A percentile compares a stretch with the other conserved stretches of the same genome.
Conservation (phyloP, 2,113 vertebrate genomes). For the Aythya baeri region DNA sequence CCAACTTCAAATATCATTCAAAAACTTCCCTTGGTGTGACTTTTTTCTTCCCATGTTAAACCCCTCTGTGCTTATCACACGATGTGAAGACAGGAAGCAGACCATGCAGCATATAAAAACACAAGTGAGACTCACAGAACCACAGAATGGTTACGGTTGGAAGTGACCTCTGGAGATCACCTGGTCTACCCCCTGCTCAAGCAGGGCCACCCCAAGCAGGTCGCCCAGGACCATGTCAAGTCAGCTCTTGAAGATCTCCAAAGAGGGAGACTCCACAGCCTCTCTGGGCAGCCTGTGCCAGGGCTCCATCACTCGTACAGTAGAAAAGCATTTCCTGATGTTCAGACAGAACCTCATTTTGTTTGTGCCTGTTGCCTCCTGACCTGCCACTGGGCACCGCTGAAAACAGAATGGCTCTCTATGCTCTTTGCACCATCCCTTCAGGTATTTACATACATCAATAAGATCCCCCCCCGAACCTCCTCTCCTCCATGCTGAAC, state of each 20-base stretch:
- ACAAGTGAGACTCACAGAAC: background rate
- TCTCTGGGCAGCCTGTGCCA: no score
- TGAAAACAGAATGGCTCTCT: background rate
- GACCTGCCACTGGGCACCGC: background rate
- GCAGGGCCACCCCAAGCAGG: background rate
- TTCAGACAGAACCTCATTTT: background rate
- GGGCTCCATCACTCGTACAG: no score
- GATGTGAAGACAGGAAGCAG: background rate
- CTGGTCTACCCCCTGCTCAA: background rate
- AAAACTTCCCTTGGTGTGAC: background rate
- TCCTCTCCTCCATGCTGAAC: background rate
- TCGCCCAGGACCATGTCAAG: background rate
- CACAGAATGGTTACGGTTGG: background rate
- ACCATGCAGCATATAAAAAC: background rate
- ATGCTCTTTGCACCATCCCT: background rate
- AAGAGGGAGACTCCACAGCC: no score
- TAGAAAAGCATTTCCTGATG: no score
- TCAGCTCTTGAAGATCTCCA: no score
- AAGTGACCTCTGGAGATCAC: background rate
- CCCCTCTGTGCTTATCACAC: background rate
- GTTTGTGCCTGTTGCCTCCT: background rate
- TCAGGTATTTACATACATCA: background rate
- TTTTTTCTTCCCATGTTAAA: background rate
- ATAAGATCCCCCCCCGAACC: background rate
- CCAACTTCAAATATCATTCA: background rate